Base-by-base conservation (phyloP, 2,888 invertebrate genomes). In the Caenorhabditis afra region DNA sequence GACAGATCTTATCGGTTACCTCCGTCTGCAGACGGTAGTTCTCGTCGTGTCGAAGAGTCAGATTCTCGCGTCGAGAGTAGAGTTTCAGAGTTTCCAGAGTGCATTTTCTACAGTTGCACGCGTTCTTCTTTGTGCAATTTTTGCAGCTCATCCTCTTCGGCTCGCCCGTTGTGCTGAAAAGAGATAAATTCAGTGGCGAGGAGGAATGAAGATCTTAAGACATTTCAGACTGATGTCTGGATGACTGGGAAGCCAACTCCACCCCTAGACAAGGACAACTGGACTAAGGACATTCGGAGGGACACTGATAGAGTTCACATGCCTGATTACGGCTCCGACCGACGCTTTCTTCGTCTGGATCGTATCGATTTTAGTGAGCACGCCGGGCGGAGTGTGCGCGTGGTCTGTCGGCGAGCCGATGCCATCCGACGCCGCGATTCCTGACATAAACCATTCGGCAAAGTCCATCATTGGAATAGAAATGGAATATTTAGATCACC, bases 361-460 rank as follows among this genome's bases (percentile, higher is more conserved):
- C 29, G 79, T 68, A 59, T 83, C 83, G 53, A 81, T 64, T 73
- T 83, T 83, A 14, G 81, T 83, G 39, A 83, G 50, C 14, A 83
- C 75, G 35, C 83, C 83, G 7, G 80, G 75, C 37, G 83, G 83
- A 52, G 75, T 62, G 57, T 81, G 75, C 22, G 80, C 81, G 45
- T 74, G 65, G 62, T 81, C 78, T 20, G 73, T 74, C 52, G 81
- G 81, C 49, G 81, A 83, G 49, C 81, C 81, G 64, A 83, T 75
- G 23, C 83, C 83, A 65, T 83, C 80, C 23, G 78, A 53, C 16
- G 62, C n/a, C 16, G 62, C n/a, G 57, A 70, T 58, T 49, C 71
- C 77, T 64, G 65, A 41, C 62, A 62, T 64, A 22, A 47, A 44
- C 18, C 29, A 16, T 16, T 18, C 50, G 20, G 7, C 18, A 22